Evolutionary conservation across 2,888 invertebrate species (phyloP), one percentile per base, ranked within the genome.

Genomic region (Cheilosia scutellata): DNA sequence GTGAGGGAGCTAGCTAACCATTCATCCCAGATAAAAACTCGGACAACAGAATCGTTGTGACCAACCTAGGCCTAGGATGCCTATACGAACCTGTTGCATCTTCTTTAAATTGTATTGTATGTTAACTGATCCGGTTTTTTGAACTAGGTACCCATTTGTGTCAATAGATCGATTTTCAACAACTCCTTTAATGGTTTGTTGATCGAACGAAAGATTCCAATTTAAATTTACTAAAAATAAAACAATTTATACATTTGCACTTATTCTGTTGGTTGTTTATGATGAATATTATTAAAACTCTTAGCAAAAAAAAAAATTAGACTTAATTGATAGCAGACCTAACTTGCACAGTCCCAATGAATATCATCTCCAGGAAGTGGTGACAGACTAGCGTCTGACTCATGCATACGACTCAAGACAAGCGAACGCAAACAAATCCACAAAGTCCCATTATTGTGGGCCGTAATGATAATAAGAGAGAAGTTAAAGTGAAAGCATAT

Each of bases 401-500:
- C 31, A 53, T 49, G 68, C 68, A 62, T 27, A 25, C 53, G 31
- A 16, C 37, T 76, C 27, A 44, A 29, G 37, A 25, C 27, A 75
- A 74, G 79, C 79, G 37, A 71, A 80, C 37, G 58, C 70, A 71
- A 79, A 63, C 44, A 58, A 66, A 63, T 77, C 29, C 16, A 42
- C 7, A 53, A 62, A 42, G 58, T 27, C 55, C 33, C 70, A 42
- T 57, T 72, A n/a, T n/a, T 66, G 58, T 66, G 47, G 78, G 44
- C 27, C 49, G 33, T 79, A 33, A 75, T 58, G 51, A 62, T 70
- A 60, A 75, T 11, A 71, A 76, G 70, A 71, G 58, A 70, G 37
- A 53, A 84, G 16, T 65, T 75, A 20, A 75, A 75, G 74, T 68
- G 63, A 79, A 79, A 76, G 84, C 70, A 51, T 70, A 47, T 16